phyloP scores from a whole-genome alignment of 2,797 vertebrate genomes.

The Sebastes jordani region DNA sequence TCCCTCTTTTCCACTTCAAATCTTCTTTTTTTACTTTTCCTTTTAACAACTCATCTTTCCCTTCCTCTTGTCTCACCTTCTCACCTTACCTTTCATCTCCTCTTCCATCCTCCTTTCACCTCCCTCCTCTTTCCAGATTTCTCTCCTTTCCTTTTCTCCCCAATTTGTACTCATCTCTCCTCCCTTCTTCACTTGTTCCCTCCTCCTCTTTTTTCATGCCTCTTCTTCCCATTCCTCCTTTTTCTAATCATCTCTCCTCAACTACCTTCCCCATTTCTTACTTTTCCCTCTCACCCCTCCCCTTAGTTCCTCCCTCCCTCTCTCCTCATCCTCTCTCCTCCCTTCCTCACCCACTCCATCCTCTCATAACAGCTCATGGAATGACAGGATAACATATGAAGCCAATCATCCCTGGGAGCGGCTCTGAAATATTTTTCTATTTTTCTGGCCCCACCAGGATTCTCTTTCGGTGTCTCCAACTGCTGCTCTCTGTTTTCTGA shows the following conservation, averaged over 20 bases:
- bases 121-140: neutral
- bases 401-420: conserved; percentile 69
- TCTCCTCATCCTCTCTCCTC: conserved; percentile 14
- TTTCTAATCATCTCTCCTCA: neutral
- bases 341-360: conserved; percentile 50
- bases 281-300: neutral
- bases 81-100: neutral
- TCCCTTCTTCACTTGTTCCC: neutral
- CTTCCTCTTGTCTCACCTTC: neutral
- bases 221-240: neutral
- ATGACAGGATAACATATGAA: conserved; percentile 73
- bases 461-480: neutral
- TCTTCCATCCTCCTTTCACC: neutral
- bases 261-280: neutral
- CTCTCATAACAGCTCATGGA: conserved; percentile 46
- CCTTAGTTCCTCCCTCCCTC: conserved; percentile 8
- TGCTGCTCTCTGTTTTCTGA: conserved; percentile 13
- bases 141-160: neutral
- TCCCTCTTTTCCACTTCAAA: neutral
- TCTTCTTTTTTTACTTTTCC: neutral
- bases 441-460: conserved; percentile 46
- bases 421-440: conserved; percentile 56
- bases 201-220: neutral
- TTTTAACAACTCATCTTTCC: neutral
- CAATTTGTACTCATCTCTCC: neutral